Percentiles rank a stretch among this genome's conserved stretches.
These are phyloP conservation scores for Proisotoma minuta DNA, from an alignment of 2,888 invertebrate species.

Conservation along the genomic window DNA sequence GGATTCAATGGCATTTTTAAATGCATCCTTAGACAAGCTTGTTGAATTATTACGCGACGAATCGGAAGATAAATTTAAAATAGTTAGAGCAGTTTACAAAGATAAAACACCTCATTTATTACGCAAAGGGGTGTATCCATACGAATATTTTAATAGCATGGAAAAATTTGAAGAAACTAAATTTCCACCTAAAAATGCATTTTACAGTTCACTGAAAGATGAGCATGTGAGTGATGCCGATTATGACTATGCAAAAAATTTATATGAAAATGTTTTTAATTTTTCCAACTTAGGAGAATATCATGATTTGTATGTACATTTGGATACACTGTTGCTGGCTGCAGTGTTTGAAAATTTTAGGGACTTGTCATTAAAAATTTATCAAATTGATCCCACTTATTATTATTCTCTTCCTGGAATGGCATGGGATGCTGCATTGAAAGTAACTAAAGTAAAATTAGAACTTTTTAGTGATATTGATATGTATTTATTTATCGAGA, in stretches of 20 bases:
- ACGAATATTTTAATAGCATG: constrained; percentile 20
- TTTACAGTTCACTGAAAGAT: constrained; percentile 12
- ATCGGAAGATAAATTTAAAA: constrained; percentile 1
- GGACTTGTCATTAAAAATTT: constrained; percentile 29
- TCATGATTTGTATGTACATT: constrained; percentile 42
- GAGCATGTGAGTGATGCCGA: constrained; percentile 34
- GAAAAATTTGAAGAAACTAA: constrained; percentile 11
- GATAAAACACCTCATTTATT: neutral
- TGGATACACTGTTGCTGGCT: constrained; percentile 42
- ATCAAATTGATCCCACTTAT: constrained; percentile 44
- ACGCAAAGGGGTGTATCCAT: constrained; percentile 27
- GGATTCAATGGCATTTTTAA: constrained; percentile 23
- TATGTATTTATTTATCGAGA: constrained; percentile 12
- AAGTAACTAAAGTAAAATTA: constrained; percentile 1
- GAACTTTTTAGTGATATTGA: constrained; percentile 8
- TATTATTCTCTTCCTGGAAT: constrained; percentile 43
- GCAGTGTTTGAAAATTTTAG: constrained; percentile 48
- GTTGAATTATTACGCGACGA: constrained; percentile 9
- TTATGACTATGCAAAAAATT: constrained; percentile 37
- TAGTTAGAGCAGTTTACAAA: constrained; percentile 9
- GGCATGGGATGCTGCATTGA: constrained; percentile 17
- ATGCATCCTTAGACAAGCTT: constrained; percentile 8
- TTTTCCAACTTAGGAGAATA: constrained; percentile 41
- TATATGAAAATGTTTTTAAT: constrained; percentile 41
- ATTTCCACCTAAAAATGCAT: constrained; percentile 14